phyloP scores from a whole-genome alignment of 2,113 vertebrate genomes.

The Meleagris gallopavo region DNA sequence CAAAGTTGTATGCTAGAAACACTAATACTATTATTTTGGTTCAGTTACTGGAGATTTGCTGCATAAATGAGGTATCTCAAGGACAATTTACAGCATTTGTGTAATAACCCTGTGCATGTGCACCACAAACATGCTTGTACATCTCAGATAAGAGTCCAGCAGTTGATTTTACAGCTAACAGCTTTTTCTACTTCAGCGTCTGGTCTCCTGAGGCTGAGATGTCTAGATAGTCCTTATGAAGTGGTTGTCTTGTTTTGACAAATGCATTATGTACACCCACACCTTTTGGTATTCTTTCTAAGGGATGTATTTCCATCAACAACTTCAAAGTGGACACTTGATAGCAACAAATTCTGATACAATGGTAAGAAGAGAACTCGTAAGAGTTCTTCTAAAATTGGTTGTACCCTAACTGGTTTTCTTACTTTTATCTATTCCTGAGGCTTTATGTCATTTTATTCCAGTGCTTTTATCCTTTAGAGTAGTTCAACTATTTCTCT shows the following conservation, averaged over 20 bases:
- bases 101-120: fast-evolving
- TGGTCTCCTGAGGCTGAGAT: neutral
- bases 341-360: neutral
- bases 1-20: neutral
- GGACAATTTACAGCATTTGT: neutral
- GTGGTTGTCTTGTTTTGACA: neutral
- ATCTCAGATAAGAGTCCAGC: neutral
- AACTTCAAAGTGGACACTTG: neutral
- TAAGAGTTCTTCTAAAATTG: neutral
- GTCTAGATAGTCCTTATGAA: neutral
- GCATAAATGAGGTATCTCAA: neutral
- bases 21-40: neutral
- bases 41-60: neutral
- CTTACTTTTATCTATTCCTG: neutral
- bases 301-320: neutral
- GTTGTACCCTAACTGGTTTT: neutral
- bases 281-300: neutral
- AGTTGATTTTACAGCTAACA: neutral
- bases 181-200: neutral
- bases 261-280: neutral
- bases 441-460: neutral
- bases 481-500: neutral
- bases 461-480: neutral
- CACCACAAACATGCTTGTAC: neutral
- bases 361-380: neutral